Percentiles rank a stretch among this genome's conserved stretches.
phyloP scores from a whole-genome alignment of 2,888 invertebrate genomes.

The Magallana nippona region DNA sequence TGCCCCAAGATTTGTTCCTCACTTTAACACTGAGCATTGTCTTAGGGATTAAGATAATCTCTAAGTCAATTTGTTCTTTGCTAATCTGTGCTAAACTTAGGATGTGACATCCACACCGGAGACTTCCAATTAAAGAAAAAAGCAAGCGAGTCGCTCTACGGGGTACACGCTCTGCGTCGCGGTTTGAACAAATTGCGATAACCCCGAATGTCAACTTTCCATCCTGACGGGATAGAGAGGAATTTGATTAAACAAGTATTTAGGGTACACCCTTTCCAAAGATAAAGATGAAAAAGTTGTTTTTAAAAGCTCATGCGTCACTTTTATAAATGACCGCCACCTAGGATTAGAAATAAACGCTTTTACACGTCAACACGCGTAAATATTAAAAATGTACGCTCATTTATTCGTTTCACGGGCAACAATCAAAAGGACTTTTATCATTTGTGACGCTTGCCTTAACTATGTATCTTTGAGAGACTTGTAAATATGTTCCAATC shows the following conservation, averaged over 20 bases:
- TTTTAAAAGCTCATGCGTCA: slow-evolving; percentile 46
- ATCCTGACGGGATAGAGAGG: slow-evolving; percentile 39
- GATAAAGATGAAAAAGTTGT: slow-evolving; percentile 45
- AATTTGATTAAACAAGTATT: slow-evolving; percentile 48
- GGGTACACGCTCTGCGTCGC: slow-evolving; percentile 19
- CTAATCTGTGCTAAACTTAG: slow-evolving; percentile 44
- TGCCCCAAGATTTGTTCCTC: background rate
- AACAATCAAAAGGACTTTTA: background rate
- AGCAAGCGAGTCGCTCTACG: slow-evolving; percentile 32
- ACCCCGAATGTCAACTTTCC: slow-evolving; percentile 46
- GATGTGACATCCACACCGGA: background rate
- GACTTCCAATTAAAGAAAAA: slow-evolving; percentile 37
- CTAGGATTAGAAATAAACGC: slow-evolving; percentile 24
- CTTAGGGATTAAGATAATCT: slow-evolving; percentile 49
- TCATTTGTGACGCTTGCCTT: background rate
- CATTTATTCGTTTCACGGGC: slow-evolving; percentile 2
- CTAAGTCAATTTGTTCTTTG: slow-evolving; percentile 46
- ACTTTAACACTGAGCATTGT: slow-evolving; percentile 47
- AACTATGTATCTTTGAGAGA: background rate
- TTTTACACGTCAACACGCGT: slow-evolving; percentile 39
- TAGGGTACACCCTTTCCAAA: slow-evolving; percentile 42
- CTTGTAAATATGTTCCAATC: background rate
- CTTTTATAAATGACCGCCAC: slow-evolving; percentile 44
- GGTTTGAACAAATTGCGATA: slow-evolving; percentile 38
- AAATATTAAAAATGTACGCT: slow-evolving; percentile 11